A percentile compares a stretch with the other conserved stretches of the same genome.
phyloP scores from a whole-genome alignment of 2,888 invertebrate species.

The Balanococcus diminutus region DNA sequence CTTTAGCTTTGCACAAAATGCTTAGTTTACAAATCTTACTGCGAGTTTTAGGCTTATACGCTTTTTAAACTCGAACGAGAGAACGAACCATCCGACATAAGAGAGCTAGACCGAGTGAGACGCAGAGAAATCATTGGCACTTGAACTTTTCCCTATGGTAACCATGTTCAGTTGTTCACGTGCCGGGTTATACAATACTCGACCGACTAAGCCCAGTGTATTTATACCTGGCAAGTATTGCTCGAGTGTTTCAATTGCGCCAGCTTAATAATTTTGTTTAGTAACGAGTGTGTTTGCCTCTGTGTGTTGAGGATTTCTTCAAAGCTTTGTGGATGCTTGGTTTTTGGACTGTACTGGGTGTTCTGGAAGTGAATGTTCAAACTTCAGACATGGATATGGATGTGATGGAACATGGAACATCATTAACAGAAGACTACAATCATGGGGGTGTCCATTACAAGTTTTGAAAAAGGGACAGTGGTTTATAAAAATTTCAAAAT shows the following conservation, averaged over 20 bases:
- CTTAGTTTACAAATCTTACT: conserved; percentile 51
- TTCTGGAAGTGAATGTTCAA: no score
- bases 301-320: neutral
- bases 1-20: conserved; percentile 43
- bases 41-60: conserved; percentile 50
- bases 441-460: no score
- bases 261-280: neutral
- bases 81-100: neutral
- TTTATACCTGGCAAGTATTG: neutral
- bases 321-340: neutral
- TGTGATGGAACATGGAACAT: no score
- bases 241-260: neutral
- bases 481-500: no score
- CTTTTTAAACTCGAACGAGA: conserved; percentile 6
- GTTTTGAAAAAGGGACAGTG: no score
- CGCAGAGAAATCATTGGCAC: conserved; percentile 26
- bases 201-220: neutral
- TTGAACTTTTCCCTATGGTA: conserved; percentile 25
- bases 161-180: neutral
- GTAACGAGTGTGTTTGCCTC: neutral
- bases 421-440: no score
- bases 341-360: neutral
- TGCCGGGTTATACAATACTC: neutral
- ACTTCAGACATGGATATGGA: no score
- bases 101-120: neutral